Evolutionary conservation across 2,797 vertebrate species (phyloP).

Genomic region (Huso huso): DNA sequence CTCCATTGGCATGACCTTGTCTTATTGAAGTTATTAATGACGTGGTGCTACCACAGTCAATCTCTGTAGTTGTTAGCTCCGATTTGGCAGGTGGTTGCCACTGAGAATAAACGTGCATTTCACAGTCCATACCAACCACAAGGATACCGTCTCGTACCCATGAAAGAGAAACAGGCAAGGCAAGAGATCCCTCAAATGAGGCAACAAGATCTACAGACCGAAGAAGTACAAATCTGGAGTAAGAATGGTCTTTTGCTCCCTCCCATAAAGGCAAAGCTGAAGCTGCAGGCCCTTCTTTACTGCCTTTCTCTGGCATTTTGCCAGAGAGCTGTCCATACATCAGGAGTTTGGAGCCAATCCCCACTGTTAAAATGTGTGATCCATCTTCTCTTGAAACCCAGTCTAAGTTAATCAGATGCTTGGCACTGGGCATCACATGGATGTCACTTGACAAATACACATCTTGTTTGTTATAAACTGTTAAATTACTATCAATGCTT

Average conservation of each 20-base stretch:
- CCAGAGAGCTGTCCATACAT: slow-evolving; percentile 85
- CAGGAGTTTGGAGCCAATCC: slow-evolving; percentile 85
- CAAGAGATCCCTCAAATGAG: slow-evolving; percentile 85
- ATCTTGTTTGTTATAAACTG: slow-evolving; percentile 47
- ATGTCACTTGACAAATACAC: slow-evolving; percentile 43
- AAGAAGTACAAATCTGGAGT: slow-evolving; percentile 76
- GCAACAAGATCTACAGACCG: slow-evolving; percentile 83
- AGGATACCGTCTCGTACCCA: slow-evolving; percentile 97
- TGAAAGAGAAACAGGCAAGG: slow-evolving; percentile 88
- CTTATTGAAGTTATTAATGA: slow-evolving; percentile 72
- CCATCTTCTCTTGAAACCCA: slow-evolving; percentile 98
- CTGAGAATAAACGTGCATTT: slow-evolving; percentile 98
- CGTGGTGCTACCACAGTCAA: slow-evolving; percentile 66
- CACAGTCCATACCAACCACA: slow-evolving; percentile 97
- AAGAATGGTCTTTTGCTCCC: slow-evolving; percentile 46
- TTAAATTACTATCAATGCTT: slow-evolving; percentile 47
- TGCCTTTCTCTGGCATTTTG: slow-evolving; percentile 74
- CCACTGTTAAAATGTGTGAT: slow-evolving; percentile 90
- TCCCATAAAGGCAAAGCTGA: slow-evolving; percentile 48
- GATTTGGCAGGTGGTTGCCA: slow-evolving; percentile 80
- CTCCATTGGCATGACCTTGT: slow-evolving; percentile 65
- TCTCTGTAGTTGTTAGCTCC: slow-evolving; percentile 45
- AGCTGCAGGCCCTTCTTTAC: slow-evolving; percentile 48
- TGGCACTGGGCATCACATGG: slow-evolving; percentile 44
- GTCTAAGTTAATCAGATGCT: slow-evolving; percentile 82